Base-by-base conservation (phyloP, 2,797 vertebrate species). In the Typhlichthys eigenmanni region DNA sequence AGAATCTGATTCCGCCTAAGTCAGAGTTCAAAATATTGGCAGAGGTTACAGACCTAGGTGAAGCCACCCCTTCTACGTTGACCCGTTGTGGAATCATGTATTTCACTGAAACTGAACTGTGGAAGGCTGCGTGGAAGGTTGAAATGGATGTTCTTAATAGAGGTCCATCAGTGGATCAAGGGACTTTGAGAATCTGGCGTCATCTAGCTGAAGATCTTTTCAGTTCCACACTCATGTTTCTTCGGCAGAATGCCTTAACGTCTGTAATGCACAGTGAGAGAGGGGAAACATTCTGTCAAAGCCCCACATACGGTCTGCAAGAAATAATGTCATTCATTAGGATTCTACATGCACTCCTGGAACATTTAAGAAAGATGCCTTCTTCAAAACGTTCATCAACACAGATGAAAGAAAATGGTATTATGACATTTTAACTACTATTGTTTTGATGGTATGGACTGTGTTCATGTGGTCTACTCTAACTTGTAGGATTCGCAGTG, bases 261-360 rank as follows among this genome's bases (percentile, higher is more conserved):
- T 78, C 89, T 12, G 78, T 84, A 6, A 73, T 94, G 60, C 66
- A 81, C 3, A 46, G 63, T 58, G 56, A 78, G 65, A 65, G 45
- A 55, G 63, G 34, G 9, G 10, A 16, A 57, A 46, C 13, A 54
- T 79, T 65, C 29, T 53, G 10, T 66, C 55, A 64, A 58, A 79
- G 19, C 12, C 32, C 69, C 2, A 53, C 48, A 2, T 45, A 75
- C 6, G 94, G 95, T 6, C 71, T 95, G 54, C 90, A 91, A 50
- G 94, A 96, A 87, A 78, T 95, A 13, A 87, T 72, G 68, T 93
- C 92, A 55, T 92, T 94, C 78, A 59, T 79, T 62, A 89, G 91
- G 48, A 92, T 97, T 63, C 86, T 96, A 0, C 82, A 19, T 7
- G 90, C 90, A 11, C 83, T 95, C 4, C 74, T 95, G 24, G 88